phyloP scores from a whole-genome alignment of 2,113 vertebrate genomes.

The Chionomys nivalis region DNA sequence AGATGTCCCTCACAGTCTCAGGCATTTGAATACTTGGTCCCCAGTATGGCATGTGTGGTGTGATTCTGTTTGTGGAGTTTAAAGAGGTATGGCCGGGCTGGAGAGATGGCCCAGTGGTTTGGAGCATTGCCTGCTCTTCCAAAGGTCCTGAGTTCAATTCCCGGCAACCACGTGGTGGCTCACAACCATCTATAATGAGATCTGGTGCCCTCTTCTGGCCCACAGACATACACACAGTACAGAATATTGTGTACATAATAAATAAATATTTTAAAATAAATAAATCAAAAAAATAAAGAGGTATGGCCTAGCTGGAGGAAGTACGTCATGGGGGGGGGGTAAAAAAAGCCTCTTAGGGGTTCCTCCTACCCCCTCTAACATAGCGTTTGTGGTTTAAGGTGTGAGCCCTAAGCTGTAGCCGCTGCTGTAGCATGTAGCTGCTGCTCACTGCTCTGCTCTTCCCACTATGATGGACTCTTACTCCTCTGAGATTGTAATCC shows the following conservation, averaged over 20 bases:
- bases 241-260: too few relatives aligned
- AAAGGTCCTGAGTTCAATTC: too few relatives aligned
- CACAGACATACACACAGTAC: too few relatives aligned
- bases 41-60: fast-evolving
- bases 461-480: background rate
- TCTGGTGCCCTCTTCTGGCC: too few relatives aligned
- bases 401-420: background rate
- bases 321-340: background rate
- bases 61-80: background rate
- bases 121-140: too few relatives aligned
- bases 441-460: background rate
- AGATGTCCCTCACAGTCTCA: background rate
- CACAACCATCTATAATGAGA: too few relatives aligned
- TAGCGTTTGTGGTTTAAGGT: background rate
- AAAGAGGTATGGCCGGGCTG: background rate
- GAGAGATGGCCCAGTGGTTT: too few relatives aligned
- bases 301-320: background rate
- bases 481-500: background rate
- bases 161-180: too few relatives aligned
- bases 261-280: too few relatives aligned
- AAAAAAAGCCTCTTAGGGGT: background rate
- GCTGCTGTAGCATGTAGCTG: too few relatives aligned
- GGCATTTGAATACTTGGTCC: background rate
- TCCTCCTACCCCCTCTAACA: too few relatives aligned
- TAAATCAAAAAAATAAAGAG: too few relatives aligned